Evolutionary conservation across 1,140 invertebrate genomes (phyloP), one percentile per base, ranked within the genome.

Genomic region (Elymnias hypermnestra): DNA sequence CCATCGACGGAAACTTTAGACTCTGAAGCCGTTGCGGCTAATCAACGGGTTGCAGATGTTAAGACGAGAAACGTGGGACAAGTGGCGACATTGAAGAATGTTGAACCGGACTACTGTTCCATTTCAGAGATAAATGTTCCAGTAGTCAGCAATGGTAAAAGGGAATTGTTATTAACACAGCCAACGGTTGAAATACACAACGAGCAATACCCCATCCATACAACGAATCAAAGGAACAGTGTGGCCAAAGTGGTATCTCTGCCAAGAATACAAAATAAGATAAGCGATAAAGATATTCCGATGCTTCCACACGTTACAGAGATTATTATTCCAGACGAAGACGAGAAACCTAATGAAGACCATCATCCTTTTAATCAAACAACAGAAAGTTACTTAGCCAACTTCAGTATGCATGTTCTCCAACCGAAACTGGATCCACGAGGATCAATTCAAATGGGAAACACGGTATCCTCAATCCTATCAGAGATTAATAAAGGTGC

Each of bases 51-150:
- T 88, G 57, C 85, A 88, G 46, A 89, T 81, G 66, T 90, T 90
- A 73, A 86, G 86, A 75, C 69, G 47, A 83, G 73, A 77, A 84
- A 69, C 69, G 72, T 73, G 71, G 82, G 72, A 72, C 73, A 79
- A 68, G 76, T 72, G 62, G 81, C 67, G 73, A 88, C 70, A 68
- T 53, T 72, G 17, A 83, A 77, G 46, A 77, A 64, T 57, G 66
- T 87, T 49, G 89, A 90, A 75, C 89, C 89, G 50, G 89, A 90
- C 75, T 90, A 90, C 79, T 90, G 89, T 71, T 90, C 89, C 57
- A 90, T 90, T 83, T 89, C 88, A 51, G 89, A 90, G 84, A 84
- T 90, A 77, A 90, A 89, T 86, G 83, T 90, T 78, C 88, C 89
- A 69, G 85, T 87, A 78, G 86, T 87, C 71, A 83, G 83, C 56